These are phyloP conservation scores for Diaphora mendica DNA, from an alignment of 2,888 invertebrate genomes.

Conservation along the genomic window DNA sequence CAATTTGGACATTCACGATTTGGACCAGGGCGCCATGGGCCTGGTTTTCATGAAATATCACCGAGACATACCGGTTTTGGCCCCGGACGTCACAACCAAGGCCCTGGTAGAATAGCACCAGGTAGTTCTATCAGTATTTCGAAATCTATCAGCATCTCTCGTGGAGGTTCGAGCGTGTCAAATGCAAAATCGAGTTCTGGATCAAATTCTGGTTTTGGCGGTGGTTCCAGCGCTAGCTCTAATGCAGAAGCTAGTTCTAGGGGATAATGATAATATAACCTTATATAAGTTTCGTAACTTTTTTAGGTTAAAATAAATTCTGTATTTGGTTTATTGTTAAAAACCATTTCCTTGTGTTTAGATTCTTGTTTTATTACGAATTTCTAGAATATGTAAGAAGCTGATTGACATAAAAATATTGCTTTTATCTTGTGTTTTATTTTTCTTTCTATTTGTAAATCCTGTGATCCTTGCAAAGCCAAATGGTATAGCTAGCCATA, in stretches of 20 bases:
- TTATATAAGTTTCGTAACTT: background rate
- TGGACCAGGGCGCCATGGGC: background rate
- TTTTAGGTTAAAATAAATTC: background rate
- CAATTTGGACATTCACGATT: background rate
- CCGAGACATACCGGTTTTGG: constrained; percentile 1
- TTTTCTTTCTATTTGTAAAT: background rate
- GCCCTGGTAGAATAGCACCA: background rate
- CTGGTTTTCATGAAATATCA: background rate
- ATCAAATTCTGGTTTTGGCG: background rate
- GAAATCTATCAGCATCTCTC: constrained; percentile 13
- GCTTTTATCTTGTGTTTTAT: background rate
- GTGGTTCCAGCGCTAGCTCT: constrained; percentile 7
- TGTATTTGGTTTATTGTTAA: background rate
- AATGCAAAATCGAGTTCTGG: background rate
- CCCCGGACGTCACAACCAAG: background rate
- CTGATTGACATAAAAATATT: background rate
- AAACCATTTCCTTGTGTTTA: background rate
- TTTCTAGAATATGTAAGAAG: background rate
- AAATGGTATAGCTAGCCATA: too few species aligned
- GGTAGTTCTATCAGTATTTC: constrained; percentile 15
- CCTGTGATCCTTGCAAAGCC: background rate
- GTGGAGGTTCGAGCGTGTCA: constrained; percentile 6
- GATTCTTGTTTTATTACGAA: background rate
- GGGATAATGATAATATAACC: background rate
- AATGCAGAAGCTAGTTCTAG: constrained; percentile 8